Conservation (phyloP, 92 coral and sea anemone species). For the Phymanthus crucifer region DNA sequence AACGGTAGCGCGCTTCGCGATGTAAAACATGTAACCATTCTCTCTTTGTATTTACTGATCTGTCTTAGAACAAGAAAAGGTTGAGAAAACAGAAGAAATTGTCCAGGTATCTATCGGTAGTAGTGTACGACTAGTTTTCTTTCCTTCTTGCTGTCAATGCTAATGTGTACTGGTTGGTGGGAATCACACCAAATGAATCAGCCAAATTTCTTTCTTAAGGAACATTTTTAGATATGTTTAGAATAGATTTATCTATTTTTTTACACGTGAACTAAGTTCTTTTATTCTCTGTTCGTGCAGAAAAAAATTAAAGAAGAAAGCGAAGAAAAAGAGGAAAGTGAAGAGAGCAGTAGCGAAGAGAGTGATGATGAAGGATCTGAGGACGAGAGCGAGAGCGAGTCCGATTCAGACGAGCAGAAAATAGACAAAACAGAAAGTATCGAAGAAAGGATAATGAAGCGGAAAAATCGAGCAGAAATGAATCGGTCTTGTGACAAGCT, state of each 20-base stretch:
- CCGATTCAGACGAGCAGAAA: constrained; percentile 70
- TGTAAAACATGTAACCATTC: background rate
- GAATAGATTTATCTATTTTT: no score
- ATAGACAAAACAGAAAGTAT: constrained; percentile 63
- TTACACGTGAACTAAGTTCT: background rate
- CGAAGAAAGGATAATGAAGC: constrained; percentile 75
- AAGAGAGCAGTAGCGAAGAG: constrained; percentile 25
- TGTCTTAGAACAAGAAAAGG: background rate
- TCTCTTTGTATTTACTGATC: background rate
- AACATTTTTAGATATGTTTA: no score
- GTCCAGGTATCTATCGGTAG: background rate
- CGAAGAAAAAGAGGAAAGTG: constrained; percentile 20
- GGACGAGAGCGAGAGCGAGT: constrained; percentile 74
- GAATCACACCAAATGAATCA: no score
- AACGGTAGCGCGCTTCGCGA: no score
- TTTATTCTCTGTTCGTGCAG: background rate
- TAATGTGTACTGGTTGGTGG: no score
- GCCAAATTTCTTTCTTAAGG: no score
- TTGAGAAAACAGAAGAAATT: background rate
- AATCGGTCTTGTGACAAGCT: constrained; percentile 74
- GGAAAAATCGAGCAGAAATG: constrained; percentile 79
- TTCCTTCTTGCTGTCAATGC: background rate
- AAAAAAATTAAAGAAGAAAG: constrained; percentile 25
- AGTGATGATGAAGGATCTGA: constrained; percentile 45
- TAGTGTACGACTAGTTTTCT: background rate